Percentiles rank a stretch among this genome's conserved stretches.
Conservation (phyloP, 2,888 invertebrate genomes). For the Lagria hirta region DNA sequence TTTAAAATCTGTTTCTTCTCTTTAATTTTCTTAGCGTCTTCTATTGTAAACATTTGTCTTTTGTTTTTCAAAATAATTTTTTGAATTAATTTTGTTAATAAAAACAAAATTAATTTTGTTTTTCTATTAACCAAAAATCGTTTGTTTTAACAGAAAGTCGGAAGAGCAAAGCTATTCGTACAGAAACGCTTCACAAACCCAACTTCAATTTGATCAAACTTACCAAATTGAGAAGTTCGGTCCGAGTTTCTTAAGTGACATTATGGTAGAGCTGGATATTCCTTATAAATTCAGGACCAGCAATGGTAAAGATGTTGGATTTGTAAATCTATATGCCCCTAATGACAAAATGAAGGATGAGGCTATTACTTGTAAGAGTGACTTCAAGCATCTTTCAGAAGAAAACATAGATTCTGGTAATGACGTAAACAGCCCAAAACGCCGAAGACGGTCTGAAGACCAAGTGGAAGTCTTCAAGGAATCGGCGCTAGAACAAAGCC, state of each 20-base stretch:
- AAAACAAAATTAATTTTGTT: no score
- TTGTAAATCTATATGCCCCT: slow-evolving; percentile 35
- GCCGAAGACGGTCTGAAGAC: slow-evolving; percentile 6
- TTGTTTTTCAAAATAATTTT: no score
- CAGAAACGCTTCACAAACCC: slow-evolving; percentile 36
- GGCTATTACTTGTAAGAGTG: slow-evolving; percentile 38
- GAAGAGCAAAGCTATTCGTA: slow-evolving; percentile 47
- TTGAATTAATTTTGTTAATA: no score
- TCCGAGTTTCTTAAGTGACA: slow-evolving; percentile 49
- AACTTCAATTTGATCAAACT: slow-evolving; percentile 38
- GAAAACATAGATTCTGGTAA: slow-evolving; percentile 4
- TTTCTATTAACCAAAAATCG: no score
- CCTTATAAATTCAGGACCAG: slow-evolving; percentile 39
- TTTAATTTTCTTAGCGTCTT: no score
- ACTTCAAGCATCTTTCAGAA: slow-evolving; percentile 31
- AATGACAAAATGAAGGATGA: slow-evolving; percentile 37
- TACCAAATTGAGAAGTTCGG: slow-evolving; percentile 51
- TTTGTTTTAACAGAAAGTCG: slow-evolving; percentile 49
- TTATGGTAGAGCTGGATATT: slow-evolving; percentile 44
- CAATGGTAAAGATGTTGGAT: slow-evolving; percentile 21
- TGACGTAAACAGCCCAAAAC: not conserved
- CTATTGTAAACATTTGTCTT: no score
- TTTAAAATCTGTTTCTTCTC: no score
- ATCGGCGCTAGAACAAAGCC: slow-evolving; percentile 14
- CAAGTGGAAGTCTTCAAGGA: slow-evolving; percentile 27